Conservation (phyloP, 1,140 invertebrate species). For the Charaxes varanes region DNA sequence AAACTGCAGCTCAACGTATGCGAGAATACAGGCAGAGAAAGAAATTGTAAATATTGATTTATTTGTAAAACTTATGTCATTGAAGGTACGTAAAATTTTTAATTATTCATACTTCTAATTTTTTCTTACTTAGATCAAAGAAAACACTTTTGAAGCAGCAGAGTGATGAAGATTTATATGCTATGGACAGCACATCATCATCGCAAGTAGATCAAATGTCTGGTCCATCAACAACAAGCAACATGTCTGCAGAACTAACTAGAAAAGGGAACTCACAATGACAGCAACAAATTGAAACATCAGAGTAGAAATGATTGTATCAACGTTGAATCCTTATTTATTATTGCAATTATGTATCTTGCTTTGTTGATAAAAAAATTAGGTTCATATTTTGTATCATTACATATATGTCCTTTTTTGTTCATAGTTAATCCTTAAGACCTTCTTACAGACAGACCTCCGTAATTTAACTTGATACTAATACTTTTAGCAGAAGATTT, state of each 20-base stretch:
- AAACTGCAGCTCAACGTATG: constrained; percentile 27
- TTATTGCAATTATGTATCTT: background rate
- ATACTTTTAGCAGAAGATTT: too few relatives aligned
- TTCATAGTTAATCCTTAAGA: background rate
- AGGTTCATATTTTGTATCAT: background rate
- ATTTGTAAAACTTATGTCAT: background rate
- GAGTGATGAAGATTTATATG: background rate
- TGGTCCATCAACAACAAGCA: background rate
- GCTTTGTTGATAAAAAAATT: background rate
- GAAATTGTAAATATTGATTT: constrained; percentile 19
- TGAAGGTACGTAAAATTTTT: background rate
- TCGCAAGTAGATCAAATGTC: background rate
- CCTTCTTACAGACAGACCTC: background rate
- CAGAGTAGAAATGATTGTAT: background rate
- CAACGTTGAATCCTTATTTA: background rate
- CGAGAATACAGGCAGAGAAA: constrained; percentile 27
- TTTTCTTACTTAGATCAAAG: background rate
- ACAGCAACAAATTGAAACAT: background rate
- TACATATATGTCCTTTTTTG: background rate
- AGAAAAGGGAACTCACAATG: background rate
- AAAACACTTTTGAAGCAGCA: background rate
- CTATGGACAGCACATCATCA: background rate
- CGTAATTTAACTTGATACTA: background rate
- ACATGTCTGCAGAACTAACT: background rate
- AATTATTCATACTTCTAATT: too few relatives aligned